These are phyloP conservation scores for Nomada lathburiana DNA, from an alignment of 2,888 invertebrate species.

Conservation along the genomic window DNA sequence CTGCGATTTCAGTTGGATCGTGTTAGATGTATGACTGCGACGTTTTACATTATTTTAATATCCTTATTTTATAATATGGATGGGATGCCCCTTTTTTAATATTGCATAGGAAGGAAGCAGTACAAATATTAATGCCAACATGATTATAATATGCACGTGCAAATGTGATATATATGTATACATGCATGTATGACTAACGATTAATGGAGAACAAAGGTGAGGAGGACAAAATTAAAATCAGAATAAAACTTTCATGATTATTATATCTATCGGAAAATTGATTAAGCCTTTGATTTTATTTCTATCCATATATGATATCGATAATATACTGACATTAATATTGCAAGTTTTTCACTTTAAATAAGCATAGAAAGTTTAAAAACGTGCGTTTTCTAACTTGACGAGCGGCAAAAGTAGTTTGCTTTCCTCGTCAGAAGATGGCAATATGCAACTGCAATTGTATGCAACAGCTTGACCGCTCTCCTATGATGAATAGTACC, in stretches of 20 bases:
- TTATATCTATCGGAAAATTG: not conserved
- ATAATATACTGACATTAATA: not conserved
- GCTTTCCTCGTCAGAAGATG: not conserved
- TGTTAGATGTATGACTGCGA: not conserved
- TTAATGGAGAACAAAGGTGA: not conserved
- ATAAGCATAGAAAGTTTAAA: not conserved
- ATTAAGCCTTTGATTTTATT: not conserved
- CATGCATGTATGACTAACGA: not conserved
- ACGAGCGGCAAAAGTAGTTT: constrained; percentile 3
- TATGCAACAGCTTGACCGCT: not conserved
- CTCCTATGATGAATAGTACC: not conserved
- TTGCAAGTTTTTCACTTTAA: not conserved
- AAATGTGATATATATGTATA: too few relatives aligned
- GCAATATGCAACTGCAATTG: constrained; percentile 10
- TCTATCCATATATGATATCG: not conserved
- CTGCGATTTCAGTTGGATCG: constrained; percentile 3
- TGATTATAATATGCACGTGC: too few relatives aligned
- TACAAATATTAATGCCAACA: too few relatives aligned
- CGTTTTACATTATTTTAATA: not conserved
- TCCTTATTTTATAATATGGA: too few relatives aligned
- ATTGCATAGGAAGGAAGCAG: too few relatives aligned
- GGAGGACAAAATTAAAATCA: too few relatives aligned
- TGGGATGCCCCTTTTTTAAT: not conserved
- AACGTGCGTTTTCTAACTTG: not conserved
- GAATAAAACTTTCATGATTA: too few relatives aligned